These are phyloP conservation scores for Apteryx mantelli DNA, from an alignment of 2,113 vertebrate species.

Conservation along the genomic window DNA sequence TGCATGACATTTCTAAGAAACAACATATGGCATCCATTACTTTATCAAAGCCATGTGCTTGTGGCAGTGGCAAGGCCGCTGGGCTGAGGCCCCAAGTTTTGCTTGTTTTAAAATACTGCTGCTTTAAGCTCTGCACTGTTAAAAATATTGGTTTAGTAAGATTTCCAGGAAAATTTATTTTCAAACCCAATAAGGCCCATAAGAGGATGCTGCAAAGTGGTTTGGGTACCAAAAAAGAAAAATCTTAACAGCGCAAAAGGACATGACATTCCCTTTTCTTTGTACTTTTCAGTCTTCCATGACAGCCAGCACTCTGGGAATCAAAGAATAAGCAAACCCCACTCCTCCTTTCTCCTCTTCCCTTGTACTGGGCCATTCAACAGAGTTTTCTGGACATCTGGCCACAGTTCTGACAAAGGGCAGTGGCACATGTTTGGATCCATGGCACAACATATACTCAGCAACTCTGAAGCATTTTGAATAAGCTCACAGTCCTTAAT, in stretches of 20 bases:
- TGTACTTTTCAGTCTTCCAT: constrained; percentile 20
- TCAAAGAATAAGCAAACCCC: not conserved
- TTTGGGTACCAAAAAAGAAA: not conserved
- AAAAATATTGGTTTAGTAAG: not conserved
- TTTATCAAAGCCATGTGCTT: not conserved
- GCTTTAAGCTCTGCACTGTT: not conserved
- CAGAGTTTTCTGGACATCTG: constrained; percentile 15
- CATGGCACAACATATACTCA: not conserved
- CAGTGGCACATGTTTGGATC: not conserved
- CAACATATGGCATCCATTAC: constrained; percentile 59
- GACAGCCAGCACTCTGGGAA: not conserved
- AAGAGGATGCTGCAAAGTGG: not conserved
- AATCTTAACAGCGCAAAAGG: not conserved
- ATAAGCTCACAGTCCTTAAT: not conserved
- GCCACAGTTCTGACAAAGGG: constrained; percentile 13
- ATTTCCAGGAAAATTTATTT: constrained; percentile 41
- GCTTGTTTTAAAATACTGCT: constrained; percentile 27
- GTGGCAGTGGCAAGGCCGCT: not conserved
- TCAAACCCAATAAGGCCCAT: not conserved
- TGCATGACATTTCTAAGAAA: constrained; percentile 51
- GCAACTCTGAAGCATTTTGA: not conserved
- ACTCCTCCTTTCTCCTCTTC: not conserved
- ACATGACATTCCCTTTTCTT: not conserved
- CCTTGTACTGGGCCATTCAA: not conserved
- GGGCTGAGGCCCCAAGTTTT: not conserved